A percentile compares a stretch with the other conserved stretches of the same genome.
phyloP scores from a whole-genome alignment of 2,113 vertebrate genomes.

The Hippopotamus amphibius region DNA sequence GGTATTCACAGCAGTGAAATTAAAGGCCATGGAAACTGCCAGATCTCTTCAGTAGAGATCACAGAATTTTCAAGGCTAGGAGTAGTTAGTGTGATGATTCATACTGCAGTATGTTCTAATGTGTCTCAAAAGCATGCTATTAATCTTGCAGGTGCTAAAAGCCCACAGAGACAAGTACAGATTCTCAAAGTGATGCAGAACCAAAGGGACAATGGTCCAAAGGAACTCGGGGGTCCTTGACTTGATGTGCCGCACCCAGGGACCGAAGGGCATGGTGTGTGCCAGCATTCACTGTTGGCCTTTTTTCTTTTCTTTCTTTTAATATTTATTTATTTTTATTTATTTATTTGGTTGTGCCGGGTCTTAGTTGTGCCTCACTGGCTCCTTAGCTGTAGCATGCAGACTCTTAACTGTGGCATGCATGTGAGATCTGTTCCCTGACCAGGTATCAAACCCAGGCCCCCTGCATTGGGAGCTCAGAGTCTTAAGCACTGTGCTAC shows the following conservation, averaged over 20 bases:
- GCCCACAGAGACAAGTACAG: not conserved
- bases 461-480: no score
- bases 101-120: not conserved
- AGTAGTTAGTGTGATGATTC: rapidly evolving
- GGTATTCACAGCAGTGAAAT: not conserved
- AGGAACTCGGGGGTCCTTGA: not conserved
- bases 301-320: not conserved
- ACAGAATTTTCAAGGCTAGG: not conserved
- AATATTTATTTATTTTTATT: no score
- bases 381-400: no score
- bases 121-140: not conserved
- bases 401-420: no score
- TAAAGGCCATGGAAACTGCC: not conserved
- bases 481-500: no score
- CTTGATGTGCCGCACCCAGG: not conserved
- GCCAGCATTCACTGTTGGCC: rapidly evolving
- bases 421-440: no score
- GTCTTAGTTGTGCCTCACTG: no score
- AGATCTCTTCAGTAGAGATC: not conserved
- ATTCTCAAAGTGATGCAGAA: not conserved
- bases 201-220: not conserved
- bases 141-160: not conserved
- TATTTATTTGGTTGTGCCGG: no score
- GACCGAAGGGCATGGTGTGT: not conserved
- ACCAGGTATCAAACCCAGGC: no score